Evolutionary conservation across 2,888 invertebrate species (phyloP).

Genomic region (Dusona sp.): DNA sequence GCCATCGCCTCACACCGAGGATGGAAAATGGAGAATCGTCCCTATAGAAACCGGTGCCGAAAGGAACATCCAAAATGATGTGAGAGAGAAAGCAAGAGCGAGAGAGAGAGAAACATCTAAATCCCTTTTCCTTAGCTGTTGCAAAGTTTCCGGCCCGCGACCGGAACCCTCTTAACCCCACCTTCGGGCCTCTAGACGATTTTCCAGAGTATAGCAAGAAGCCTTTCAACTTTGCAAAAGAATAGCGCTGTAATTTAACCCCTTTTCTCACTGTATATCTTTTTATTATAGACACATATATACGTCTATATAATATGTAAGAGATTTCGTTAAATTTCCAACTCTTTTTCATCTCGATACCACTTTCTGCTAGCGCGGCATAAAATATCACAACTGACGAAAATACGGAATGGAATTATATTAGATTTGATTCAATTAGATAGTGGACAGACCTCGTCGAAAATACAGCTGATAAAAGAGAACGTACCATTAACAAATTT

Average conservation of each 20-base stretch:
- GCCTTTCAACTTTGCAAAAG: slow-evolving; percentile 46
- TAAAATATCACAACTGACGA: neutral
- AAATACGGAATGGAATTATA: slow-evolving; percentile 2
- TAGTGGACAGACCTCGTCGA: neutral
- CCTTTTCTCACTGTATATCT: slow-evolving; percentile 30
- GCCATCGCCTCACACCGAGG: slow-evolving; percentile 77
- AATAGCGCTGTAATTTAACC: slow-evolving; percentile 44
- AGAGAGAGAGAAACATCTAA: slow-evolving; percentile 71
- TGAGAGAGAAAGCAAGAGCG: slow-evolving; percentile 34
- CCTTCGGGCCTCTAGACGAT: slow-evolving; percentile 31
- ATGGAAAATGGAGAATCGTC: slow-evolving; percentile 79
- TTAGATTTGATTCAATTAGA: neutral
- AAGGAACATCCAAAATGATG: slow-evolving; percentile 34
- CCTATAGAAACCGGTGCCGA: slow-evolving; percentile 66
- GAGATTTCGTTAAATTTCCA: slow-evolving; percentile 15
- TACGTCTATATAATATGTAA: slow-evolving; percentile 10
- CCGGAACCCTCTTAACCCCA: slow-evolving; percentile 67
- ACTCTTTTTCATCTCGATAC: slow-evolving; percentile 50
- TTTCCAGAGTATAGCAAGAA: slow-evolving; percentile 42
- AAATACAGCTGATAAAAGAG: neutral
- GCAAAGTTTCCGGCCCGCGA: slow-evolving; percentile 71
- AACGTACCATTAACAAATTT: neutral
- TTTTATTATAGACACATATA: slow-evolving; percentile 10
- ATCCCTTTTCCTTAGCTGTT: slow-evolving; percentile 78
- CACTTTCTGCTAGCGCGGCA: slow-evolving; percentile 27